Evolutionary conservation across 2,113 vertebrate species (phyloP).

Genomic region (Chelonoidis abingdonii): DNA sequence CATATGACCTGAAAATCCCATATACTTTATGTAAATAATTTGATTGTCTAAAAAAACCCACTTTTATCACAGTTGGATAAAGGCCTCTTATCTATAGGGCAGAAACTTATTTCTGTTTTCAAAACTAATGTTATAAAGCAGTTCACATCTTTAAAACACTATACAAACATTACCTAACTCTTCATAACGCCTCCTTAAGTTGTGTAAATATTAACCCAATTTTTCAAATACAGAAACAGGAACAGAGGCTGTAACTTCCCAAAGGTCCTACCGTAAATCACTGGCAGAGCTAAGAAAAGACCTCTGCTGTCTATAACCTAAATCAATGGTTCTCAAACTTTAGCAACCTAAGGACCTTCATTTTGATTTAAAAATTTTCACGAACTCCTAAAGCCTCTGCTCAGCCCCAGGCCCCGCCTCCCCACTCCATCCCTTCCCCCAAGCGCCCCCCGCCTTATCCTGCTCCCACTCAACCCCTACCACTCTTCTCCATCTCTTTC

Average conservation of each 20-base stretch:
- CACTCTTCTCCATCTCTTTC: no score
- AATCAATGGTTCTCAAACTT: background rate
- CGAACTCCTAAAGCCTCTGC: no score
- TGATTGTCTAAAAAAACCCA: background rate
- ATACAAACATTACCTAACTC: fast-evolving
- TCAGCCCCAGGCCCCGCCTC: no score
- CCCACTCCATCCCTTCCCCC: no score
- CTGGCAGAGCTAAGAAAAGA: background rate
- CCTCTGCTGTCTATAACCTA: background rate
- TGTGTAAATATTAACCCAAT: background rate
- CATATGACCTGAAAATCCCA: background rate
- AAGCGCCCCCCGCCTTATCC: no score
- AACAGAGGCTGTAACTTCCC: background rate
- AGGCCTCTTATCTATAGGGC: background rate
- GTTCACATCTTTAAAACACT: background rate
- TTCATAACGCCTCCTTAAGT: background rate
- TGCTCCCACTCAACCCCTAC: no score
- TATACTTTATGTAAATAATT: background rate
- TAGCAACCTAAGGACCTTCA: no score
- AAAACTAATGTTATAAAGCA: background rate
- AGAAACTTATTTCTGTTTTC: background rate
- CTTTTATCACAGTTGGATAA: background rate
- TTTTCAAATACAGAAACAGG: background rate
- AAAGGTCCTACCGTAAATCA: background rate
- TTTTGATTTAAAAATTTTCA: no score